Percentiles rank a stretch among this genome's conserved stretches.
Evolutionary conservation across 37 sponge, comb jelly and placozoan genomes (phyloP).

Genomic region (Haliclona indistincta): DNA sequence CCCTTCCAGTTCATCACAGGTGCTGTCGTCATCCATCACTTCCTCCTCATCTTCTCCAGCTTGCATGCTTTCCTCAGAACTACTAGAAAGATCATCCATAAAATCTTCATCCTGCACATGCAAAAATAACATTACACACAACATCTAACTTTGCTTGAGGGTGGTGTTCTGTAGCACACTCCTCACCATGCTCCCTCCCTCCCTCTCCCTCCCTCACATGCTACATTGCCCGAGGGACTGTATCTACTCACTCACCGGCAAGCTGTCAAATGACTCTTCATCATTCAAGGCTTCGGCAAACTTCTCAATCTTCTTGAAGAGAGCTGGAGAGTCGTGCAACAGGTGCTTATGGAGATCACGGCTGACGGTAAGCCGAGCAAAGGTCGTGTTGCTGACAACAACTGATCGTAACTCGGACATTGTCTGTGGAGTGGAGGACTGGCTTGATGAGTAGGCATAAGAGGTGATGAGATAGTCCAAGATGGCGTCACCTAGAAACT

Average conservation of each 20-base stretch:
- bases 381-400: conserved; percentile 85
- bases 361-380: conserved; percentile 68
- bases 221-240: too few species aligned
- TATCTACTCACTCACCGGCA: too few species aligned
- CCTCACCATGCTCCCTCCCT: too few species aligned
- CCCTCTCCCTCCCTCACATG: too few species aligned
- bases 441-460: conserved; percentile 70
- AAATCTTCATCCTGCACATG: too few species aligned
- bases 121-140: too few species aligned
- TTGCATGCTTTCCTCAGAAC: too few species aligned
- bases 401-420: conserved; percentile 83
- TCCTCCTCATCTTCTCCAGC: background rate
- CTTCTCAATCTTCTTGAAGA: conserved; percentile 54
- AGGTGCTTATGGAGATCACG: conserved; percentile 41
- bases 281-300: conserved; percentile 11
- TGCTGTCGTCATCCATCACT: conserved; percentile 11
- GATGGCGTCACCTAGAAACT: conserved; percentile 98
- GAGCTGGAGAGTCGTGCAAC: conserved; percentile 52
- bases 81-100: too few species aligned
- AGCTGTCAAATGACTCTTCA: background rate
- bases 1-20: conserved; percentile 45
- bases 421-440: conserved; percentile 67
- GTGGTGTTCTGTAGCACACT: too few species aligned
- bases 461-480: conserved; percentile 87
- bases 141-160: too few species aligned